Evolutionary conservation across 2,888 invertebrate genomes (phyloP), one percentile per base, ranked within the genome.

Genomic region (Rhamnusium bicolor): DNA sequence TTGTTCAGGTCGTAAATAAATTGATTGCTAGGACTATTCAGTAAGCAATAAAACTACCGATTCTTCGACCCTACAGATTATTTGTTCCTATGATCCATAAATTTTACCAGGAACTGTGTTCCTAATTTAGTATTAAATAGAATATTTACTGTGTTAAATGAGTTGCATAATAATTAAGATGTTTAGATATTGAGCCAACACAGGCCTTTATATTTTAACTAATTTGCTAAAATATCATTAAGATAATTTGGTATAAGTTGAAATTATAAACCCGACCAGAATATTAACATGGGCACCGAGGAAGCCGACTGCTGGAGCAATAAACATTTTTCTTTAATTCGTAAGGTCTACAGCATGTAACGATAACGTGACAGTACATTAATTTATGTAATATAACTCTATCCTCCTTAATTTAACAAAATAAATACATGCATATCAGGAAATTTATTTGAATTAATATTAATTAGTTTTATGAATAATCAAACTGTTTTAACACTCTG

Each of bases 121-220:
- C 24, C 10, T 27, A 24, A 54, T 54, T 54, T 24, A 6, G 6
- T 54, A 24, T 54, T 54, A 14, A 54, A 19, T n/a, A 10, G 19
- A n/a, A 24, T 54, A 54, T 54, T 54, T 54, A 54, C 24, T 14
- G 14, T 54, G 54, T 54, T 54, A 54, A 54, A 54, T 54, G 54
- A 27, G 54, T 54, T 54, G 54, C 54, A 54, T 54, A 54, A 54
- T 54, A 54, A 54, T 54, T 54, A 24, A 54, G 54, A 27, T 27
- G 54, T 27, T 54, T 27, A 54, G 54, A 54, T 54, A 54, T 54
- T 54, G 54, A 54, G 24, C 54, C 54, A 54, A 24, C n/a, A n/a
- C 18, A 5, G 19, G 8, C 51, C 16, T 40, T 40, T 40, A 40
- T 40, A 40, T 40, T 40, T 40, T 14, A 40, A 40, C 2, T 40